A percentile compares a stretch with the other conserved stretches of the same genome.
Conservation (phyloP, 2,113 vertebrate species). For the Garra rufa region DNA sequence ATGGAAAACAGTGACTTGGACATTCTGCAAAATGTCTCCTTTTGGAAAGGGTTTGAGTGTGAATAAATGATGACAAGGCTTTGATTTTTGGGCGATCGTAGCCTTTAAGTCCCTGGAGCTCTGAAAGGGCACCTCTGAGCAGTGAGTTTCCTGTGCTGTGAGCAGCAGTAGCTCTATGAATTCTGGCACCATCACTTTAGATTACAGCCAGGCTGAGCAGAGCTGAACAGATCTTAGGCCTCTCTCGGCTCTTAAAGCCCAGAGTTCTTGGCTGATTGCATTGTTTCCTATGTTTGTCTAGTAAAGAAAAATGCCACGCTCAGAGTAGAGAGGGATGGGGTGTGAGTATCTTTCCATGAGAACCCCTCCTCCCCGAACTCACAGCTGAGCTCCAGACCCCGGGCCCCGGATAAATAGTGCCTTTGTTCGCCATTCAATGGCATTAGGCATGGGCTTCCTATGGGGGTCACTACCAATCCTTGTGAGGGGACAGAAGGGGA, state of each 20-base stretch:
- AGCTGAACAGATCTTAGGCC: conserved; percentile 52
- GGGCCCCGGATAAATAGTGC: conserved; percentile 83
- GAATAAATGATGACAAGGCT: conserved; percentile 3
- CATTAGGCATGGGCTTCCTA: conserved; percentile 92
- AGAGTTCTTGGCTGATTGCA: conserved; percentile 64
- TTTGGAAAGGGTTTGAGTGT: neutral
- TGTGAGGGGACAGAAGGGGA: conserved; percentile 64
- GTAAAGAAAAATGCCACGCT: conserved; percentile 68
- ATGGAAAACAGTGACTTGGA: neutral
- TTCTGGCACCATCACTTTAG: conserved; percentile 48
- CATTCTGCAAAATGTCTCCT: neutral
- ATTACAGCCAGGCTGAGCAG: conserved; percentile 49
- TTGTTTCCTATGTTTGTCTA: conserved; percentile 74
- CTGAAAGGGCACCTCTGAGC: conserved; percentile 10
- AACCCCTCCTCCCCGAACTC: conserved; percentile 82
- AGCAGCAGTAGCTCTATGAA: conserved; percentile 26
- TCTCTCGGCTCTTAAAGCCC: conserved; percentile 57
- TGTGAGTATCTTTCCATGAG: conserved; percentile 50
- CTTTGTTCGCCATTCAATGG: conserved; percentile 91
- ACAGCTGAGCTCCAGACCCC: conserved; percentile 86
- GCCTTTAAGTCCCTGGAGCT: neutral
- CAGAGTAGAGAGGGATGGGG: conserved; percentile 46
- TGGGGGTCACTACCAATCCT: conserved; percentile 87
- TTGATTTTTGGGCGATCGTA: conserved; percentile 25
- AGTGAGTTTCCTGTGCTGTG: neutral